Base-by-base conservation (phyloP, 2,797 vertebrate genomes). In the Mormyrops boulengeri region DNA sequence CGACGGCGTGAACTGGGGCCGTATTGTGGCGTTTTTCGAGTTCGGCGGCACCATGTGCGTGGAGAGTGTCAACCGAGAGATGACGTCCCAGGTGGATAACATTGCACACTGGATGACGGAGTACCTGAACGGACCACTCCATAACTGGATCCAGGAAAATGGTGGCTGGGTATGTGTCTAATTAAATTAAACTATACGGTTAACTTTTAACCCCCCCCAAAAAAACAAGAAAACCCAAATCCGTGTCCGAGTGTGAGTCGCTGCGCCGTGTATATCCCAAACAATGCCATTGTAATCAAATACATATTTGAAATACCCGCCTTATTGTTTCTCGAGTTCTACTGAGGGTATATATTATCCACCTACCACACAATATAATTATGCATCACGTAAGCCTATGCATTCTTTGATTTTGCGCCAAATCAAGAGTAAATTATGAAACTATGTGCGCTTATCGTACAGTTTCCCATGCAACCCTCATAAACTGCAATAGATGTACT, bases 1-100 rank as follows among this genome's bases (percentile, higher is more conserved):
- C 92, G 97, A 98, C 0, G 98, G 97, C 8, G 95, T 98, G 66
- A 98, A 98, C 95, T 98, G 98, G 98, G 98, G 98, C 88, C 95
- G 97, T 66, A 97, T 98, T 22, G 94, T 98, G 92, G 96, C 97
- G 91, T 97, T 98, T 95, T 97, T 98, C 88, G 97, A 97, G 93
- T 97, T 98, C 14, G 97, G 97, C 0, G 97, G 97, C 14, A 96
- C 97, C 91, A 95, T 98, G 95, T 97, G 97, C 0, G 95, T 96
- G 89, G 95, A 97, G 93, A 97, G 96, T 62, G 96, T 96, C 89
- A 96, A 95, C 94, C 94, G 94, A 69, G 97, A 97, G 92, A 96
- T 97, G 95, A 95, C 94, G 26, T 92, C 96, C 38, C 96, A 96
- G 47, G 96, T 97, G 91, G 97, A 98, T 89, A 95, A 80, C 94